Evolutionary conservation across 2,888 invertebrate genomes (phyloP), one percentile per base, ranked within the genome.

Genomic region (Chloroclysta siterata): DNA sequence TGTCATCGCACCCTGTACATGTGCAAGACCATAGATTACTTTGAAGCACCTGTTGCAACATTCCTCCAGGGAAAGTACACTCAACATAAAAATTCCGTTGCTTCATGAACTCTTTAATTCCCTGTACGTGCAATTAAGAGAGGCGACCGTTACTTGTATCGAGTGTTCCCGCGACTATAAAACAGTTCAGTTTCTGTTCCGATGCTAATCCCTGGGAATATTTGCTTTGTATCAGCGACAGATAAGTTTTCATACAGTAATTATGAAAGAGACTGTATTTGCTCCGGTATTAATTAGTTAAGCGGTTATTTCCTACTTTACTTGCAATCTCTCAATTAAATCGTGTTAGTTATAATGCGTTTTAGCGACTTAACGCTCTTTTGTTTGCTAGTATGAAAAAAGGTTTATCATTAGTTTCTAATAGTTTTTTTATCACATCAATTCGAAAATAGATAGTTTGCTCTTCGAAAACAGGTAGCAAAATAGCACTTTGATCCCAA

Each of bases 201-300:
- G 62, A 77, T 76, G 78, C 67, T 78, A 78, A 78, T 77, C 76
- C 77, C 82, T 88, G 85, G 78, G 84, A 87, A 87, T 66, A 72
- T 70, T 68, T 47, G 62, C 72, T 72, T 77, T 79, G 73, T 77
- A 72, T 61, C 54, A 58, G 36, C 57, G 70, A 72, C 72, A 75
- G 72, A 69, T 73, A 72, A 75, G 66, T 66, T 71, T 72, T 72
- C 10, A 11, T 72, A 73, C 3, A 69, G 60, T 71, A 74, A 64
- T 70, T 72, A 73, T 62, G 48, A n/a, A 50, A 33, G 50, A n/a
- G 53, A 41, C 51, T 53, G 60, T 60, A 56, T 46, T 36, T 54
- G 54, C 15, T 55, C 4, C 52, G 15, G 56, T 13, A 46, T 52
- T 56, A 56, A 61, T 53, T 53, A 56, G 42, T 50, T 29, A 44